These are phyloP conservation scores for Argentina silus DNA, from an alignment of 2,797 vertebrate species.

Conservation along the genomic window DNA sequence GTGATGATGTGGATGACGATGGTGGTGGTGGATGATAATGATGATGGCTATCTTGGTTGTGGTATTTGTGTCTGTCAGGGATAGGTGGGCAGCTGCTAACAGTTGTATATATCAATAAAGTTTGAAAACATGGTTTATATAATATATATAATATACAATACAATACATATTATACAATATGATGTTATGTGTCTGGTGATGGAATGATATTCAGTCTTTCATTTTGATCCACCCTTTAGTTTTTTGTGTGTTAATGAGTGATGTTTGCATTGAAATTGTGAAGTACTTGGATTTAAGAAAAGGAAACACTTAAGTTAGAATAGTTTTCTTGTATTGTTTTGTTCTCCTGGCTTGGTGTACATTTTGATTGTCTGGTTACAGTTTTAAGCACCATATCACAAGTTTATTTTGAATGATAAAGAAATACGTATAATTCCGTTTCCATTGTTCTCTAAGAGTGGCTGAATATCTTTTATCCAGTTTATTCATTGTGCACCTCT, in stretches of 20 bases:
- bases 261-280: neutral
- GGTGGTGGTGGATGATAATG: too few relatives aligned
- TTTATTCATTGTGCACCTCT: neutral
- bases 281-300: neutral
- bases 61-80: too few relatives aligned
- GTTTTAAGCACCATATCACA: neutral
- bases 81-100: too few relatives aligned
- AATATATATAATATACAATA: too few relatives aligned
- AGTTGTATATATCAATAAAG: too few relatives aligned
- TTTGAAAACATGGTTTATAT: too few relatives aligned
- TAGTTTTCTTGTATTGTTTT: neutral
- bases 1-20: too few relatives aligned
- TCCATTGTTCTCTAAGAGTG: neutral
- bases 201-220: constrained; percentile 13
- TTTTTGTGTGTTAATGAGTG: neutral
- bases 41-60: too few relatives aligned
- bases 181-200: constrained; percentile 6
- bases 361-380: neutral
- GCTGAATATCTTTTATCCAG: neutral
- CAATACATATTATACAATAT: neutral
- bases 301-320: neutral
- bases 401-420: neutral
- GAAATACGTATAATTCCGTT: too few relatives aligned
- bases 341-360: neutral
- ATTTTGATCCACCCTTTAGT: neutral